Base-by-base conservation (phyloP, 2,888 invertebrate genomes). In the Falcaria lacertinaria region DNA sequence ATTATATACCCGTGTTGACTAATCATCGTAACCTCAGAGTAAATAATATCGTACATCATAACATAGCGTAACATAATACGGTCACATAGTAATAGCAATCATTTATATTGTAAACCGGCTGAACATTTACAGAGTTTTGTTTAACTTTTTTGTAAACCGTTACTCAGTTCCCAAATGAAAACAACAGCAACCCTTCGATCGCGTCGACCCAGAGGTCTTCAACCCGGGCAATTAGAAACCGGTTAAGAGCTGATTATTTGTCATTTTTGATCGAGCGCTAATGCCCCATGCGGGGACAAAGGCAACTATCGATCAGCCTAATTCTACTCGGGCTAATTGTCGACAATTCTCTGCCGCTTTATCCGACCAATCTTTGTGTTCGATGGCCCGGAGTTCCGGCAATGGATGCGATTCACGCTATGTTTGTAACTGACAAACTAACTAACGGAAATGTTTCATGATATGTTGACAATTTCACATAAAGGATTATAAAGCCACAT, bases 301-400 rank as follows among this genome's bases (percentile, higher is more conserved):
- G 60, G 69, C 61, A 41, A 49, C 64, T 63, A 79, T 79, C 76
- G 80, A 80, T 75, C 72, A 74, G 69, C 64, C 67, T 64, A 68
- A 74, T 72, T 74, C 70, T 63, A 68, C 63, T 70, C 58, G 39
- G 60, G 65, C 81, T 82, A 82, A 82, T 82, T 80, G 75, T 76
- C 77, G 60, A 44, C 63, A 50, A 77, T 82, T 80, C 78, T 80
- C 80, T 79, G 59, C 58, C 46, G 66, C 74, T 64, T 77, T 76
- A 76, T 74, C 59, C 67, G 58, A 50, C 60, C 61, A 70, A 65
- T 76, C 78, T 74, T 80, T 80, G 77, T 74, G 59, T 53, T 56
- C 49, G 50, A 43, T 47, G 50, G 55, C 52, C 48, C 46, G 52
- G 55, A 53, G 55, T 59, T 58, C 60, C 51, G 52, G 52, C 63